Conservation (phyloP, 2,113 vertebrate genomes). For the Aspidoscelis tigris region DNA sequence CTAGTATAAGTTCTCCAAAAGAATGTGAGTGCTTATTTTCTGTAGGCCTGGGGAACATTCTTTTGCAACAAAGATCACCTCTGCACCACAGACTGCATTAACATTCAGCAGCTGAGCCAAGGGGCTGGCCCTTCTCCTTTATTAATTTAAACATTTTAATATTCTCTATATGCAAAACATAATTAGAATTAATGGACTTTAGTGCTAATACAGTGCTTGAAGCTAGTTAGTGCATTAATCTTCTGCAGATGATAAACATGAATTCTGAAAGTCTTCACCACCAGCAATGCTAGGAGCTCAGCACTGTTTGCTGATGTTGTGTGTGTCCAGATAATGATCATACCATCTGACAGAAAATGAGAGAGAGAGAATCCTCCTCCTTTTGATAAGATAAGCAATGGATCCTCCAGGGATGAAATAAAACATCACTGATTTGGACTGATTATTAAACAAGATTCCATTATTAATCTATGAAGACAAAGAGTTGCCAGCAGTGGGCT, state of each 20-base stretch:
- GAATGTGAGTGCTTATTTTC: slow-evolving; percentile 20
- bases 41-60: slow-evolving; percentile 39
- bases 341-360: slow-evolving; percentile 59
- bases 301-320: slow-evolving; percentile 44
- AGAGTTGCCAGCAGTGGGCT: background rate
- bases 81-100: slow-evolving; percentile 44
- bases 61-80: slow-evolving; percentile 45
- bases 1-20: background rate
- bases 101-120: slow-evolving; percentile 56
- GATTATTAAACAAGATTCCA: slow-evolving; percentile 54
- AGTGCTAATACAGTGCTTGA: slow-evolving; percentile 56
- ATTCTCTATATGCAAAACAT: slow-evolving; percentile 65
- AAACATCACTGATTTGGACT: slow-evolving; percentile 56
- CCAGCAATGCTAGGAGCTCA: slow-evolving; percentile 56
- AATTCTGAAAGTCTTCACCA: slow-evolving; percentile 58
- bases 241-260: slow-evolving; percentile 50
- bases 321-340: slow-evolving; percentile 59
- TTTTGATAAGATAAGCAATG: slow-evolving; percentile 64
- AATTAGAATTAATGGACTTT: slow-evolving; percentile 67
- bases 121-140: slow-evolving; percentile 50
- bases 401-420: slow-evolving; percentile 49
- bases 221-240: slow-evolving; percentile 56
- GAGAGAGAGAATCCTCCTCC: slow-evolving; percentile 52
- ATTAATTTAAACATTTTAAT: slow-evolving; percentile 71
- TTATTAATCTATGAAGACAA: slow-evolving; percentile 58